Evolutionary conservation across 2,113 vertebrate species (phyloP).

Genomic region (Scolopax mira): DNA sequence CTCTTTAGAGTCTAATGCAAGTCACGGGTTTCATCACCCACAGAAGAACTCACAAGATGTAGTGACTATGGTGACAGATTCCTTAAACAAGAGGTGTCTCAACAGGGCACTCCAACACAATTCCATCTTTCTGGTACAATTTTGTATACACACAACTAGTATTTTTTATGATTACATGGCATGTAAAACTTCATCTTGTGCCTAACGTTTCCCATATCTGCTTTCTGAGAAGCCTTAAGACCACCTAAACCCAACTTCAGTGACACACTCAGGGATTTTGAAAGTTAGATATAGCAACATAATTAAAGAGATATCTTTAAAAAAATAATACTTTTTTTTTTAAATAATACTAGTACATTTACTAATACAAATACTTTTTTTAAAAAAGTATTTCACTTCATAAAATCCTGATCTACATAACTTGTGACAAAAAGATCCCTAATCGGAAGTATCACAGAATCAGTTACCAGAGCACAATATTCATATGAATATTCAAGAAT

Average conservation of each 20-base stretch:
- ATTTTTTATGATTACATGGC: neutral
- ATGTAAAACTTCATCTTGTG: rapidly evolving
- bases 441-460: neutral
- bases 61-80: neutral
- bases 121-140: neutral
- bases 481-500: neutral
- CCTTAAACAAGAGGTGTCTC: neutral
- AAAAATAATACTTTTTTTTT: too few species aligned
- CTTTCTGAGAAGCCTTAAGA: neutral
- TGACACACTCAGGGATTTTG: neutral
- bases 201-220: neutral
- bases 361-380: too few species aligned
- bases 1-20: neutral
- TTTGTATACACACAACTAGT: neutral
- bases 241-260: neutral
- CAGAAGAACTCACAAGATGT: neutral
- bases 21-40: neutral
- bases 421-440: neutral
- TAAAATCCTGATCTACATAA: neutral
- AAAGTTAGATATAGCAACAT: neutral
- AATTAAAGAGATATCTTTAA: neutral
- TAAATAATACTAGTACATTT: too few species aligned
- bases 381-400: neutral
- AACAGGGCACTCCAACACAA: neutral
- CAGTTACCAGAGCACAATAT: neutral